phyloP scores from a whole-genome alignment of 2,113 vertebrate species.

The Ophiodon elongatus region DNA sequence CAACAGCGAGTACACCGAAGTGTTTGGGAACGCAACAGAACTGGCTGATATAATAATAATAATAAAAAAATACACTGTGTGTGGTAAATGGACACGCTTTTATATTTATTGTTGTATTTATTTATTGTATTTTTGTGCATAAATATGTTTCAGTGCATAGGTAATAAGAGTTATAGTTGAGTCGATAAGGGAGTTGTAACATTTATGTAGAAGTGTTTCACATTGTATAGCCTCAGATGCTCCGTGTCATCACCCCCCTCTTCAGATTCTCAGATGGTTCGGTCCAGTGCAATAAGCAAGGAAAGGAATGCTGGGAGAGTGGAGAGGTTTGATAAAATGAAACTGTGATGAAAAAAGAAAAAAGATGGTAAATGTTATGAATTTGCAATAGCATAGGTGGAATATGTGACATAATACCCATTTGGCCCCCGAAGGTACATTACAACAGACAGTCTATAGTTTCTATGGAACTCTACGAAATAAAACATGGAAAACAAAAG shows the following conservation, averaged over 20 bases:
- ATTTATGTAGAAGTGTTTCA: conserved; percentile 24
- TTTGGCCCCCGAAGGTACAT: neutral
- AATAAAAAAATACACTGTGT: neutral
- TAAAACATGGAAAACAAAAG: neutral
- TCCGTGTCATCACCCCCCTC: conserved; percentile 22
- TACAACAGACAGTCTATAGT: neutral
- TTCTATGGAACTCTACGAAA: neutral
- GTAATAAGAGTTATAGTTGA: neutral
- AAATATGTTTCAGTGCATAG: conserved; percentile 12
- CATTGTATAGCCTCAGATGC: conserved; percentile 19
- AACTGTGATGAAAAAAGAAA: conserved; percentile 42
- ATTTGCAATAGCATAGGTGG: neutral
- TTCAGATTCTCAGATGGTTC: conserved; percentile 59
- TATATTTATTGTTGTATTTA: conserved; percentile 30
- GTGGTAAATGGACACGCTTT: neutral
- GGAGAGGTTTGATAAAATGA: conserved; percentile 42
- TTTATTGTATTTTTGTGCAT: neutral
- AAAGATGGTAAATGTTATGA: neutral
- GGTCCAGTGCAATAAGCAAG: conserved; percentile 44
- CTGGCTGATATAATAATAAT: neutral
- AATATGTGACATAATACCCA: neutral
- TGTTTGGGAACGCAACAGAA: neutral
- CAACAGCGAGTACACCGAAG: neutral
- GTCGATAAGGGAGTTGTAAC: conserved; percentile 3
- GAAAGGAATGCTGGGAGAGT: conserved; percentile 61